A percentile compares a stretch with the other conserved stretches of the same genome.
Evolutionary conservation across 1,140 invertebrate genomes (phyloP).

Genomic region (Odontomachus brunneus): DNA sequence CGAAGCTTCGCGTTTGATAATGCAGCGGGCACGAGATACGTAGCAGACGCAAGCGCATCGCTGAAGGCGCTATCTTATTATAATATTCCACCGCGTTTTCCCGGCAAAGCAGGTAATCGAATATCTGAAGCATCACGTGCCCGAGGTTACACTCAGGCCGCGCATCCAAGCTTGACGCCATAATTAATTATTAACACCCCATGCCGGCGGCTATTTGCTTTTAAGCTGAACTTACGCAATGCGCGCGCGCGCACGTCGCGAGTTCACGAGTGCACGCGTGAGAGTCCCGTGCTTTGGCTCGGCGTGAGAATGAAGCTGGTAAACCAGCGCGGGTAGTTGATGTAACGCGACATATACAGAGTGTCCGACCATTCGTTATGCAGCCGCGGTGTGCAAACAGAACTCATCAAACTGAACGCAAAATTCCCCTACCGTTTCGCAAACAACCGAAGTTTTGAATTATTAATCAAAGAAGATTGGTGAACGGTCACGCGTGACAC

Average conservation of each 20-base stretch:
- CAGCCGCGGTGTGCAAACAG: too few relatives aligned
- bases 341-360: slow-evolving; percentile 54
- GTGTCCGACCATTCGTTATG: too few relatives aligned
- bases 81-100: neutral
- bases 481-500: too few relatives aligned
- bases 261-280: neutral
- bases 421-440: too few relatives aligned
- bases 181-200: slow-evolving; percentile 72
- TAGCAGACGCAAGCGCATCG: neutral
- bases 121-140: slow-evolving; percentile 45
- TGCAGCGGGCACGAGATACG: too few relatives aligned
- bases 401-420: too few relatives aligned
- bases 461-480: too few relatives aligned
- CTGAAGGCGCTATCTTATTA: neutral
- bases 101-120: slow-evolving; percentile 55
- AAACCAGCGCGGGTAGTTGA: slow-evolving; percentile 6
- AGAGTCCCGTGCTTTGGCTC: slow-evolving; percentile 25
- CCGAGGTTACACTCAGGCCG: slow-evolving; percentile 37
- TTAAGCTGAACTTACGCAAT: slow-evolving; percentile 37
- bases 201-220: slow-evolving; percentile 70
- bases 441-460: too few relatives aligned
- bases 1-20: too few relatives aligned
- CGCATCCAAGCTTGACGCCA: slow-evolving; percentile 65
- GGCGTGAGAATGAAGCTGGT: slow-evolving; percentile 20
- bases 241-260: neutral